A percentile compares a stretch with the other conserved stretches of the same genome.
Conservation (phyloP, 2,888 invertebrate species). For the Lepetodrilus schrolli region DNA sequence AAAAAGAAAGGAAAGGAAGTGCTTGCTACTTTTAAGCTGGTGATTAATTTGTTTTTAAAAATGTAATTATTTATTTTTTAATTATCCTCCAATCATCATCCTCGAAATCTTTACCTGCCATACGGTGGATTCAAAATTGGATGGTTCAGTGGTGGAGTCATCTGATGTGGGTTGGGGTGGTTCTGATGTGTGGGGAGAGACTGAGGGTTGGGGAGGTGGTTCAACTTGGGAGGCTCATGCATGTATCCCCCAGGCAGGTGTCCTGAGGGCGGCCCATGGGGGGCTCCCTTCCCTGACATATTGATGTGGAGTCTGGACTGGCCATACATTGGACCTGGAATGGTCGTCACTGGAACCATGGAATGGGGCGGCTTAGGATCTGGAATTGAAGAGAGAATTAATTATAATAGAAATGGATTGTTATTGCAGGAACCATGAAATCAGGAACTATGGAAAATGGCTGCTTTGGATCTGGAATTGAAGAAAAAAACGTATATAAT, state of each 20-base stretch:
- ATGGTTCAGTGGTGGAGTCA: conserved; percentile 57
- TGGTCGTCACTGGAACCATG: conserved; percentile 15
- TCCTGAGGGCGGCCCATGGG: conserved; percentile 42
- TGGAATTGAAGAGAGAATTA: neutral
- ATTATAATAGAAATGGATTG: neutral
- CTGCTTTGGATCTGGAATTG: too few relatives aligned
- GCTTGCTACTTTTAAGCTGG: too few relatives aligned
- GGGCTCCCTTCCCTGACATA: conserved; percentile 37
- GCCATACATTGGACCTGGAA: conserved; percentile 20
- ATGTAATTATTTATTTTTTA: neutral
- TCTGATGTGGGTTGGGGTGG: conserved; percentile 50
- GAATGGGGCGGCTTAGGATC: neutral
- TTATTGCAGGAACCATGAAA: neutral
- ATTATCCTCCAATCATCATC: neutral
- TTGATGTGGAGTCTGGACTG: neutral
- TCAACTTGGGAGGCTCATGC: conserved; percentile 65
- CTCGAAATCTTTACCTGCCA: conserved; percentile 49
- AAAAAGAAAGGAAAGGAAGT: too few relatives aligned
- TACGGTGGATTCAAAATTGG: conserved; percentile 58
- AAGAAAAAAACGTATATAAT: too few relatives aligned
- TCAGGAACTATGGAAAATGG: neutral
- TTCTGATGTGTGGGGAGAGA: conserved; percentile 48
- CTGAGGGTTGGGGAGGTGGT: conserved; percentile 53
- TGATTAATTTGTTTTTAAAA: neutral
- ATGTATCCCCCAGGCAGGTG: conserved; percentile 48